These are phyloP conservation scores for Polydrusus pterygomalis DNA, from an alignment of 2,888 invertebrate genomes.

Conservation along the genomic window DNA sequence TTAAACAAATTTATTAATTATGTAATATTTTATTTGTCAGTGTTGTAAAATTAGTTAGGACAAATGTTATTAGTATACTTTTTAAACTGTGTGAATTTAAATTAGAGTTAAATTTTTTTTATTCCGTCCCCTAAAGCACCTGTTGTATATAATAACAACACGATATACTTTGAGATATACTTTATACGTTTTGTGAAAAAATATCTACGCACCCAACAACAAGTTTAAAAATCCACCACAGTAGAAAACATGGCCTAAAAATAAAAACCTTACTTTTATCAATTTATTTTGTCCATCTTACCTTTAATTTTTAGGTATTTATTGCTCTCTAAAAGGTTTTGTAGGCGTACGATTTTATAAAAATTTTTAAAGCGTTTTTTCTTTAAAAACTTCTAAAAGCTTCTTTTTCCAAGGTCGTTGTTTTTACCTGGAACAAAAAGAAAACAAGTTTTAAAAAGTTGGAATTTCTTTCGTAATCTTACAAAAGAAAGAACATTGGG, in stretches of 20 bases:
- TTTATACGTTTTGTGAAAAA: too few relatives aligned
- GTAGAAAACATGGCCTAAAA: neutral
- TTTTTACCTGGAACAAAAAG: conserved; percentile 20
- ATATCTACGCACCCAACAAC: too few relatives aligned
- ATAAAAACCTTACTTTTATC: neutral
- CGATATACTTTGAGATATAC: too few relatives aligned
- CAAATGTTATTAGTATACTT: too few relatives aligned
- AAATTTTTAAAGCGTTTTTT: conserved; percentile 8
- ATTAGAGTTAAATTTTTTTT: too few relatives aligned
- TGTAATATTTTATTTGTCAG: too few relatives aligned
- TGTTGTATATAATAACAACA: too few relatives aligned
- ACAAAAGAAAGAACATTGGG: conserved; percentile 4
- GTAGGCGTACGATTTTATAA: neutral
- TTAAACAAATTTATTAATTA: too few relatives aligned
- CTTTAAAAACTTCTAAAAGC: conserved; percentile 14
- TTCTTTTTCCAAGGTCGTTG: conserved; percentile 1
- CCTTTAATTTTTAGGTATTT: neutral
- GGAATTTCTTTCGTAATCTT: conserved; percentile 13
- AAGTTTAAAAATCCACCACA: too few relatives aligned
- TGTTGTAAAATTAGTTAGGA: too few relatives aligned
- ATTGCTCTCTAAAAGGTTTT: conserved; percentile 10
- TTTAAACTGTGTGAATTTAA: too few relatives aligned
- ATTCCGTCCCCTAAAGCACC: too few relatives aligned
- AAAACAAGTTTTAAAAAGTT: conserved; percentile 17
- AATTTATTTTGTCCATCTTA: neutral